Conservation (phyloP, 2,113 vertebrate genomes). For the Mionectes macconnelli region DNA sequence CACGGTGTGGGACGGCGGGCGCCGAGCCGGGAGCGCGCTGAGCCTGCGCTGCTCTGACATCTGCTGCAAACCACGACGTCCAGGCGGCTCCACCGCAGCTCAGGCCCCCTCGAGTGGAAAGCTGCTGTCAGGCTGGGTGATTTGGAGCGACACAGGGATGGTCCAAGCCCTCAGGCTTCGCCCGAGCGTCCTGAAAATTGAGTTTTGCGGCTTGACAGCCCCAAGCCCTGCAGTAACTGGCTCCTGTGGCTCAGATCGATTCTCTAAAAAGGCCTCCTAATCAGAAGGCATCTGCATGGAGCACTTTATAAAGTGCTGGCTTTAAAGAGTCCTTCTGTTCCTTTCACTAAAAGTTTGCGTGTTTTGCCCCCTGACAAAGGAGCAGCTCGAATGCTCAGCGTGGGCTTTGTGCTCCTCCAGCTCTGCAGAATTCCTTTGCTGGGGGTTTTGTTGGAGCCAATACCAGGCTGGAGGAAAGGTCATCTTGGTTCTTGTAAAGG, state of each 20-base stretch:
- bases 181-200: not conserved
- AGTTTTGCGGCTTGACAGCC: not conserved
- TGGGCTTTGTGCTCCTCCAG: not conserved
- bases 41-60: not conserved
- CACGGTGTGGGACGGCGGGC: not conserved
- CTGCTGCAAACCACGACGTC: not conserved
- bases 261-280: not conserved
- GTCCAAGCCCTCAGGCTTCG: not conserved
- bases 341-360: not conserved
- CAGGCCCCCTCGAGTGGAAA: not conserved
- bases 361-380: not conserved
- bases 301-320: not conserved
- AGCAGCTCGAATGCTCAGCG: accelerated
- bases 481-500: not conserved
- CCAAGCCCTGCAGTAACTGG: not conserved
- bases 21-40: not conserved
- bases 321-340: not conserved
- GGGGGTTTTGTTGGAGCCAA: not conserved
- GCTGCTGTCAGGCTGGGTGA: not conserved
- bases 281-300: not conserved
- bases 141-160: not conserved
- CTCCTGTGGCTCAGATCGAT: not conserved
- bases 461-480: not conserved
- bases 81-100: not conserved
- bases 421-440: not conserved